Conservation (phyloP, 2,797 vertebrate species). For the Adrianichthys oophorus region DNA sequence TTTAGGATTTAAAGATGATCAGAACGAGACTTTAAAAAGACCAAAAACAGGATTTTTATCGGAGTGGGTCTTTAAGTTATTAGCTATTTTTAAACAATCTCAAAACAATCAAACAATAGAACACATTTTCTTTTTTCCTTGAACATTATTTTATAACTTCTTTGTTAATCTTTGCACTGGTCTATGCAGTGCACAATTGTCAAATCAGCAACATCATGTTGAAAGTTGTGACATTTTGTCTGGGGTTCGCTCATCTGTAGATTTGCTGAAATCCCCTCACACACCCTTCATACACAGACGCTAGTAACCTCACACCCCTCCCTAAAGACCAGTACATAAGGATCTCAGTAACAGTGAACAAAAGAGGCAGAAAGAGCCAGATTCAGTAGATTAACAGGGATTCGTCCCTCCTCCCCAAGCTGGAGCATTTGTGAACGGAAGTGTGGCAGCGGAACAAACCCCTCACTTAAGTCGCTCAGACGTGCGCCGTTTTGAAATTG, state of each 20-base stretch:
- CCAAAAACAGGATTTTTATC: too few relatives aligned
- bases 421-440: constrained; percentile 75
- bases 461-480: constrained; percentile 76
- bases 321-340: constrained; percentile 40
- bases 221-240: not conserved
- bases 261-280: not conserved
- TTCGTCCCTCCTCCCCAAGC: constrained; percentile 65
- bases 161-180: too few relatives aligned
- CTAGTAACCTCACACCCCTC: constrained; percentile 24
- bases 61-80: too few relatives aligned
- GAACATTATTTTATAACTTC: too few relatives aligned
- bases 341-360: constrained; percentile 65
- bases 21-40: too few relatives aligned
- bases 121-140: too few relatives aligned
- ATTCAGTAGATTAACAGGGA: constrained; percentile 76
- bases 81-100: too few relatives aligned
- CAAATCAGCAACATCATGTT: too few relatives aligned
- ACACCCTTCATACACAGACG: not conserved
- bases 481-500: constrained; percentile 78
- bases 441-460: constrained; percentile 81
- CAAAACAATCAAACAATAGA: too few relatives aligned
- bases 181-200: too few relatives aligned
- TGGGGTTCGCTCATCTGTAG: not conserved
- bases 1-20: too few relatives aligned
- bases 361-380: constrained; percentile 59